Percentiles rank a stretch among this genome's conserved stretches.
Evolutionary conservation across 2,113 vertebrate species (phyloP).

Genomic region (Sturnus vulgaris): DNA sequence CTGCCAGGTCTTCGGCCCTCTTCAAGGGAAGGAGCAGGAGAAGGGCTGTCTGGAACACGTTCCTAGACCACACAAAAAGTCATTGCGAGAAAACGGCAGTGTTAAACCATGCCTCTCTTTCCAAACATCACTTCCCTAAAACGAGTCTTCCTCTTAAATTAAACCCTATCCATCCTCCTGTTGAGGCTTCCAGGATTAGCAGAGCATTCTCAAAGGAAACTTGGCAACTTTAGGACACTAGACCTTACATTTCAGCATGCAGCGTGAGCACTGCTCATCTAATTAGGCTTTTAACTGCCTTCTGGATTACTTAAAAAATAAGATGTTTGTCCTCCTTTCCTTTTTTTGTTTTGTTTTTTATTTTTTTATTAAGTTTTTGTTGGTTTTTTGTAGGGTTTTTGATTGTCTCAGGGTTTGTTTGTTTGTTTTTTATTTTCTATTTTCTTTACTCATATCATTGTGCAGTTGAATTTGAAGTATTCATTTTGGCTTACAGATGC

Average conservation of each 20-base stretch:
- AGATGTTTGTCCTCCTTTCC: background rate
- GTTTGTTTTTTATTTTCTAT: background rate
- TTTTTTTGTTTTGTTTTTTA: background rate
- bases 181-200: background rate
- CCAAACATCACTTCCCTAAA: background rate
- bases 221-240: background rate
- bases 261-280: background rate
- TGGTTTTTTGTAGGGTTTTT: too few species aligned
- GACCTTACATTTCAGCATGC: background rate
- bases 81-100: background rate
- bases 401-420: too few species aligned
- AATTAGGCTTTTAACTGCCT: background rate
- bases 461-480: background rate
- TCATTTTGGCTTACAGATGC: background rate
- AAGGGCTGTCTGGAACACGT: conserved; percentile 94
- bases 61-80: conserved; percentile 73
- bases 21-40: conserved; percentile 94
- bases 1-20: conserved; percentile 94
- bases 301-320: background rate
- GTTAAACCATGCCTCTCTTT: background rate
- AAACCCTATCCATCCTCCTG: background rate
- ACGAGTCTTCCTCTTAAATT: background rate
- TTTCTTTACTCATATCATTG: accelerated
- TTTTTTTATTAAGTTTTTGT: background rate
- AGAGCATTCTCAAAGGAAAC: background rate